These are phyloP conservation scores for Megatriorchis doriae DNA, from an alignment of 2,113 vertebrate genomes.

Conservation along the genomic window DNA sequence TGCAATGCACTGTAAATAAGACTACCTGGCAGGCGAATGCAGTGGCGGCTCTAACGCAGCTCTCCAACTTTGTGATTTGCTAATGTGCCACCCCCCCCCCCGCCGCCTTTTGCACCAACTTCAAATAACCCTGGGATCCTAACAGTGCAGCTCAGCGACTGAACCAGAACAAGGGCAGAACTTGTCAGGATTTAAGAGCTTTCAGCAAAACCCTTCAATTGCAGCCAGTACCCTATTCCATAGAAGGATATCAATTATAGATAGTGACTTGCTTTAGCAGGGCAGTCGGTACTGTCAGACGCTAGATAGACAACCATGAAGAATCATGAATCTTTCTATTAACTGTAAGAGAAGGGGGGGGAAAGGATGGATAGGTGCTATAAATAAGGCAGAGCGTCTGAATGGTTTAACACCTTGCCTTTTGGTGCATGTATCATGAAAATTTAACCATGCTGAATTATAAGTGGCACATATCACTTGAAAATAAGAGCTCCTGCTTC, in stretches of 20 bases:
- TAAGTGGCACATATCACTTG: neutral
- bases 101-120: constrained; percentile 62
- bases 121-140: constrained; percentile 76
- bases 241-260: constrained; percentile 99
- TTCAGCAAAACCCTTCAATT: constrained; percentile 95
- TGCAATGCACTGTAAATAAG: constrained; percentile 12
- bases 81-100: constrained; percentile 53
- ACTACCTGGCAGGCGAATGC: constrained; percentile 22
- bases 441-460: constrained; percentile 44
- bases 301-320: constrained; percentile 93
- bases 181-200: constrained; percentile 98
- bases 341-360: constrained; percentile 76
- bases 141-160: constrained; percentile 69
- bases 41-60: constrained; percentile 7
- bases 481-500: neutral
- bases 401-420: constrained; percentile 72
- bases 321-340: constrained; percentile 98
- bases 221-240: constrained; percentile 91
- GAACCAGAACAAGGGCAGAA: constrained; percentile 87
- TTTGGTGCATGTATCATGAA: constrained; percentile 60
- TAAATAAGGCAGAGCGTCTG: constrained; percentile 74
- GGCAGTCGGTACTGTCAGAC: constrained; percentile 90
- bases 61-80: constrained; percentile 64
- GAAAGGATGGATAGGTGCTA: constrained; percentile 70
- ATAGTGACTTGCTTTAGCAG: constrained; percentile 95